A percentile compares a stretch with the other conserved stretches of the same genome.
phyloP scores from a whole-genome alignment of 2,797 vertebrate genomes.

The Acipenser ruthenus region DNA sequence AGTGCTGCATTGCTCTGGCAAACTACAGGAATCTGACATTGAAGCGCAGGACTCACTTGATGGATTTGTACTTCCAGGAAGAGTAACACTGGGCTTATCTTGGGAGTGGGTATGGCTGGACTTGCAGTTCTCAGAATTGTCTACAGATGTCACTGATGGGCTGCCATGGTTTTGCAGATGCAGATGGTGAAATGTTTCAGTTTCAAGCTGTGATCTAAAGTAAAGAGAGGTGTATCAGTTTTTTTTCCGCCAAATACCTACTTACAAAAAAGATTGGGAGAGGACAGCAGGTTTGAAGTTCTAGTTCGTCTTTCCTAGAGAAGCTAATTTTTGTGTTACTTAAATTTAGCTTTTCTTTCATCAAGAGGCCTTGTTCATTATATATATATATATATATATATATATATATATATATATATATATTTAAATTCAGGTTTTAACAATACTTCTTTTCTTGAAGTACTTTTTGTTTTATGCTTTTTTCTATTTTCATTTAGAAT shows the following conservation, averaged over 20 bases:
- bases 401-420: too few relatives aligned
- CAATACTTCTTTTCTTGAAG: too few relatives aligned
- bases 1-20: neutral
- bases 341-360: too few relatives aligned
- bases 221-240: neutral
- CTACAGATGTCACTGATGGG: neutral
- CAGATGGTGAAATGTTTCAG: slow-evolving; percentile 14
- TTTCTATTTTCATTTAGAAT: too few relatives aligned
- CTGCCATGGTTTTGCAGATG: slow-evolving; percentile 14
- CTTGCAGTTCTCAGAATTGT: neutral
- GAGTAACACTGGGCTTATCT: neutral
- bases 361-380: too few relatives aligned
- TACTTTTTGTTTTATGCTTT: too few relatives aligned
- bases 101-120: slow-evolving; percentile 7
- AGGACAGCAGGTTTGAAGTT: too few relatives aligned
- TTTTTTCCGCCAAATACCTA: too few relatives aligned
- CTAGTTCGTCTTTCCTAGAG: too few relatives aligned
- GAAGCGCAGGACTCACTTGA: neutral
- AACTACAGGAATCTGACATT: neutral
- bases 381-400: slow-evolving; percentile 5
- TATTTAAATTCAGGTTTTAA: too few relatives aligned
- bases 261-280: too few relatives aligned
- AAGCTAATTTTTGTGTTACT: too few relatives aligned
- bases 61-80: neutral
- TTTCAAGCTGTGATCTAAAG: slow-evolving; percentile 31